phyloP scores from a whole-genome alignment of 2,797 vertebrate species.

The Rhabdomys pumilio region DNA sequence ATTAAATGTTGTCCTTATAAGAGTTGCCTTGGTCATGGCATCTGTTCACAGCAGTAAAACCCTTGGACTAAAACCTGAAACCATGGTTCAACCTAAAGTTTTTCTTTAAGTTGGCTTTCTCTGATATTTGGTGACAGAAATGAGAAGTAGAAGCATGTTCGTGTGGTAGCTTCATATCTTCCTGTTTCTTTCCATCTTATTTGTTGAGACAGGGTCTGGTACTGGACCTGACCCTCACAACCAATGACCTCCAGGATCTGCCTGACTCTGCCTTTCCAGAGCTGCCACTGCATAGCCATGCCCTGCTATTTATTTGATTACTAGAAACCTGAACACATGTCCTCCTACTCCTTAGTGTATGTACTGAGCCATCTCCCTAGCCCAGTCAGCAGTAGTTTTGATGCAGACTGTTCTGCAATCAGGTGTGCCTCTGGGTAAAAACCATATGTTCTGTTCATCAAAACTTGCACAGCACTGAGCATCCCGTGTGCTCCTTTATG shows the following conservation, averaged over 20 bases:
- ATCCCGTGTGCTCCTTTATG: background rate
- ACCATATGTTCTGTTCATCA: background rate
- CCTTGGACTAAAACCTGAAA: background rate
- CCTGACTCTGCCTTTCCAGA: background rate
- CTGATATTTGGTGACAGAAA: background rate
- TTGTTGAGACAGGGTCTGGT: background rate
- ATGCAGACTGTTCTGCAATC: background rate
- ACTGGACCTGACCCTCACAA: background rate
- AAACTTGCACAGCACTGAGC: background rate
- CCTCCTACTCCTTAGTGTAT: background rate
- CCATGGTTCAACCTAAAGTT: background rate
- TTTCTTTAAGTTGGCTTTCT: background rate
- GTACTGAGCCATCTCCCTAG: background rate
- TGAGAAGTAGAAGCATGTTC: background rate
- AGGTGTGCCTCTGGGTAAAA: background rate
- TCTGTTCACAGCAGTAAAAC: no score
- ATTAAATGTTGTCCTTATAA: no score
- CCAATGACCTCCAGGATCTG: background rate
- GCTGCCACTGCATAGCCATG: background rate
- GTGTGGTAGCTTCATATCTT: background rate
- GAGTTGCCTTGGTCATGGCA: no score
- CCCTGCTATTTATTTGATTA: background rate
- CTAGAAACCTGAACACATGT: background rate
- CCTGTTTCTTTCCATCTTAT: background rate
- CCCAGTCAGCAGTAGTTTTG: constrained; percentile 20